Evolutionary conservation across 2,113 vertebrate genomes (phyloP), one percentile per base, ranked within the genome.

Genomic region (Datnioides undecimradiatus): DNA sequence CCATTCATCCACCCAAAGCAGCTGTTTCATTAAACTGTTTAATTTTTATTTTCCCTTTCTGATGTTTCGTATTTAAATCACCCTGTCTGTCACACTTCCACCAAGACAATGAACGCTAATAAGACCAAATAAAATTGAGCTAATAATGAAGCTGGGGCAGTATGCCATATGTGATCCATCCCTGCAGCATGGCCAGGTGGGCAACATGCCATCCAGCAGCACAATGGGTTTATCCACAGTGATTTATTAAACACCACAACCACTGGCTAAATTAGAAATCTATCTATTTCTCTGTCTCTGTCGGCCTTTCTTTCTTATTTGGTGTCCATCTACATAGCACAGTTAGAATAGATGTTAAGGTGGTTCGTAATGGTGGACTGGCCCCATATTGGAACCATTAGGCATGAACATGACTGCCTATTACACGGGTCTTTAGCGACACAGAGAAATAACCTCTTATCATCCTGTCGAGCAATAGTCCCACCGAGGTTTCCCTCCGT

Each of bases 391-490:
- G 69, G 76, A 84, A 25, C 36, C 64, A 80, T 82, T 82, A 84
- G 78, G 63, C 69, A 31, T 64, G 57, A 54, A 70, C 60, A 77
- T 40, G 58, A 63, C 71, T 40, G 70, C 40, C 51, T 79, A 80
- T 90, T 85, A 71, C 68, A 67, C 21, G 59, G 82, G 52, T 82
- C 74, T 87, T 90, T 89, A 90, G 60, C 68, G 8, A 52, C 62
- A 57, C 73, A 12, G 57, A 76, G 70, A 59, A 77, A 82, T 55
- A 75, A 80, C 58, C 67, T 16, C 59, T 46, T 45, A 75, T 85
- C 68, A 59, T 73, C 11, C 49, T 70, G 70, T n/a, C 46, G 31
- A 62, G 52, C 34, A 23, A 34, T 38, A 36, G 51, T 16, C 25
- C 45, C 14, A 1, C 8, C 0, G 5, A 75, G 66, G 72, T 67